A percentile compares a stretch with the other conserved stretches of the same genome.
These are phyloP conservation scores for Dreissena rostriformis DNA, from an alignment of 1,140 invertebrate species.

Conservation along the genomic window DNA sequence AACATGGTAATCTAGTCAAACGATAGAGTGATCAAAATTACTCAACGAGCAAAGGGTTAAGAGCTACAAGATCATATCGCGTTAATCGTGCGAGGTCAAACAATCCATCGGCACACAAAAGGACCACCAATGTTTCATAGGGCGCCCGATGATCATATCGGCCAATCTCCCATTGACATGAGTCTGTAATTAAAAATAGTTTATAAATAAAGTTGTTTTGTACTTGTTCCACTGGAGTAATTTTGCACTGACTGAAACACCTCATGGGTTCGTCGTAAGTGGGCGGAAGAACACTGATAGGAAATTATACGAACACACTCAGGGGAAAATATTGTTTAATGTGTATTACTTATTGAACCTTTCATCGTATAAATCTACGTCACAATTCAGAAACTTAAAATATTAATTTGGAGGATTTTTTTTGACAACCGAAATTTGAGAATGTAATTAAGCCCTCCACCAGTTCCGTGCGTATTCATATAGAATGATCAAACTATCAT, in stretches of 20 bases:
- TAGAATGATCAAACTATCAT: too few relatives aligned
- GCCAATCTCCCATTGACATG: background rate
- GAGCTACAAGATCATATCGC: conserved; percentile 17
- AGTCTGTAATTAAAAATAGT: conserved; percentile 30
- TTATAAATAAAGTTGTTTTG: too few relatives aligned
- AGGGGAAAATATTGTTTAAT: too few relatives aligned
- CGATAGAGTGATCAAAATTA: conserved; percentile 50
- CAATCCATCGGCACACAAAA: conserved; percentile 17
- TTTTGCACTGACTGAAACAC: conserved; percentile 1
- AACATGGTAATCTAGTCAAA: conserved; percentile 15
- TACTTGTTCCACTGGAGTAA: conserved; percentile 30
- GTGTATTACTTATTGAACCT: too few relatives aligned
- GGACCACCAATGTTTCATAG: conserved; percentile 3
- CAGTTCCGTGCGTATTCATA: too few relatives aligned
- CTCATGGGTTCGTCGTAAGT: background rate
- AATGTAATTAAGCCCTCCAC: too few relatives aligned
- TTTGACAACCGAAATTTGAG: too few relatives aligned
- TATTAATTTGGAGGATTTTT: too few relatives aligned
- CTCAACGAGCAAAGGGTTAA: conserved; percentile 31
- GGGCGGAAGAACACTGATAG: too few relatives aligned
- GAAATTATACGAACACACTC: too few relatives aligned
- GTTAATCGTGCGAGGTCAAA: conserved; percentile 23
- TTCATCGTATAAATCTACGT: too few relatives aligned
- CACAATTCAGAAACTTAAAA: too few relatives aligned
- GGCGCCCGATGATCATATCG: background rate